These are phyloP conservation scores for Calliphora vicina DNA, from an alignment of 1,140 invertebrate genomes.

Conservation along the genomic window DNA sequence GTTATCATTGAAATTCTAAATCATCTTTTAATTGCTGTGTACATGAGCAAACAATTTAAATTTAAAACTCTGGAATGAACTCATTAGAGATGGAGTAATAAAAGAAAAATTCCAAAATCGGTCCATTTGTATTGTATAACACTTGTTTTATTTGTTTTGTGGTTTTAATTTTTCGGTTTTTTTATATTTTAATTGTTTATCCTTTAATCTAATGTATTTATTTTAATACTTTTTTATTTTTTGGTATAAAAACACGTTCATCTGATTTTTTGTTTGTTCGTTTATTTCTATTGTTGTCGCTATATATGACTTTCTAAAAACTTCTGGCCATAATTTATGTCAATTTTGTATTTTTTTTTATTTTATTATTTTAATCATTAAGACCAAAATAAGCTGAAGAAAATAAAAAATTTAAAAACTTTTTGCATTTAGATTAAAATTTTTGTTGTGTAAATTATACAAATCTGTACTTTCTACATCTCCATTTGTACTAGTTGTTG, in stretches of 20 bases:
- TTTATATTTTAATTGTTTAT: background rate
- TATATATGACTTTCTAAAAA: conserved; percentile 2
- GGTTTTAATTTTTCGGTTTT: background rate
- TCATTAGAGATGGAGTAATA: background rate
- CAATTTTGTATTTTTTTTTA: background rate
- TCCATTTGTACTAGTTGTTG: background rate
- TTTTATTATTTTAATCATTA: background rate
- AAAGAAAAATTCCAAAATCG: background rate
- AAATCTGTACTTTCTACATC: background rate
- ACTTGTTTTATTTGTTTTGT: background rate
- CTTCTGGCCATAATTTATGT: background rate
- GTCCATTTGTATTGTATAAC: background rate
- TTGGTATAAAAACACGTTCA: background rate
- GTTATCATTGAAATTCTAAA: background rate
- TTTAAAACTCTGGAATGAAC: background rate
- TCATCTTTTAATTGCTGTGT: background rate
- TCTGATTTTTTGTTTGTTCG: background rate
- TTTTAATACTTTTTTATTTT: background rate
- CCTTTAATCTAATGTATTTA: background rate
- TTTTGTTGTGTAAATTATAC: background rate
- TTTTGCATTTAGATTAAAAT: background rate
- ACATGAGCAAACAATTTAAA: background rate
- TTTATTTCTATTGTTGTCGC: background rate
- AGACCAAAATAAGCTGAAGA: background rate
- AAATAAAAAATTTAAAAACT: background rate